Conservation (phyloP, 2,888 invertebrate genomes). For the Griposia aprilina region DNA sequence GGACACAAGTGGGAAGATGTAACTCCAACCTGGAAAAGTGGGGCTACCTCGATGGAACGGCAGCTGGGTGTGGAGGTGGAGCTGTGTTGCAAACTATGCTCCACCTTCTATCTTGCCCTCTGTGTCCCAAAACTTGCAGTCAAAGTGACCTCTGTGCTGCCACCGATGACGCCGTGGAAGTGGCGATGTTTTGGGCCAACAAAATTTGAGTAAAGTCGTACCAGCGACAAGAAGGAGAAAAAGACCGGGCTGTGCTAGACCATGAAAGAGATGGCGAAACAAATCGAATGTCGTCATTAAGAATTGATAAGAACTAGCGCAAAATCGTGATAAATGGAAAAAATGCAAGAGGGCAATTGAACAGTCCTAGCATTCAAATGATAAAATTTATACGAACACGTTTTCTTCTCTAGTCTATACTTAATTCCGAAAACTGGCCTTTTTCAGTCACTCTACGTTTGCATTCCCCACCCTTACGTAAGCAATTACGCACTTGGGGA, state of each 20-base stretch:
- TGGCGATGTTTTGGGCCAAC: too few relatives aligned
- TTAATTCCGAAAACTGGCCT: conserved; percentile 65
- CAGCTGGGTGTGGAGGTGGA: too few relatives aligned
- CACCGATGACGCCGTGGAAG: too few relatives aligned
- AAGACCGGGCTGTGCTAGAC: not conserved
- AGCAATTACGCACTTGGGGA: conserved; percentile 75
- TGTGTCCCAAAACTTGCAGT: too few relatives aligned
- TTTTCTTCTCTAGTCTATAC: conserved; percentile 36
- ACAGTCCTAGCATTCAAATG: not conserved
- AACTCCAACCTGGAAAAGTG: too few relatives aligned
- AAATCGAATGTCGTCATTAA: not conserved
- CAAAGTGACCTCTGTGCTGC: too few relatives aligned
- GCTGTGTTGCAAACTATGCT: too few relatives aligned
- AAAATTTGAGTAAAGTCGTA: too few relatives aligned
- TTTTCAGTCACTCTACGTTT: conserved; percentile 65
- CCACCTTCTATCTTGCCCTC: too few relatives aligned
- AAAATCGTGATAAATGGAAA: not conserved
- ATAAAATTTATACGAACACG: conserved; percentile 31
- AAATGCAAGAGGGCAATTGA: not conserved
- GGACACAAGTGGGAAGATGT: too few relatives aligned
- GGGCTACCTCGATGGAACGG: too few relatives aligned
- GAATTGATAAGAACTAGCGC: not conserved
- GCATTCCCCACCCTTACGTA: conserved; percentile 65
- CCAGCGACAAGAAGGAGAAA: too few relatives aligned
- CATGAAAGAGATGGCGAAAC: not conserved